These are phyloP conservation scores for Orchestia grillus DNA, from an alignment of 1,140 invertebrate genomes.

Conservation along the genomic window DNA sequence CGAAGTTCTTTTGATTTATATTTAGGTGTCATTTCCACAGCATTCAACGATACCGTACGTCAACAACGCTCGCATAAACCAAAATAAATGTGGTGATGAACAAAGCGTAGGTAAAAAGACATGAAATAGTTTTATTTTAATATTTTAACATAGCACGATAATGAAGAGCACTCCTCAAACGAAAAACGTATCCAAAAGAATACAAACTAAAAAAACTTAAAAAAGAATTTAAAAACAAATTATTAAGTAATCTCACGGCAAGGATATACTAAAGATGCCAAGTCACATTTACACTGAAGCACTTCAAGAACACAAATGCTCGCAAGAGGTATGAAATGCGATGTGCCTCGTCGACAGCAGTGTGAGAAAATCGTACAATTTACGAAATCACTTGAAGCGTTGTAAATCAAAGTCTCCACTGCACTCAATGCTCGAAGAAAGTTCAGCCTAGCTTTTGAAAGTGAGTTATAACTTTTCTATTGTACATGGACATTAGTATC, in stretches of 20 bases:
- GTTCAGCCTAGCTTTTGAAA: background rate
- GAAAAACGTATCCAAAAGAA: background rate
- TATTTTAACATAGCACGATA: background rate
- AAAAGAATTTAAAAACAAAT: background rate
- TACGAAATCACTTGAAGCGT: background rate
- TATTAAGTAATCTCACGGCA: background rate
- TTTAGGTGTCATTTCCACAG: background rate
- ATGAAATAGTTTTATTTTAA: background rate
- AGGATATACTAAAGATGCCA: background rate
- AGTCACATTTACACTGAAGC: background rate
- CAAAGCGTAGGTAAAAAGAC: background rate
- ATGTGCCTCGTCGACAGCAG: background rate
- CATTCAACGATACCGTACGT: no score
- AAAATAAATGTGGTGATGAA: background rate
- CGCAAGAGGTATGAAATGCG: background rate
- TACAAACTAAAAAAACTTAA: background rate
- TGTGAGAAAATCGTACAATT: background rate
- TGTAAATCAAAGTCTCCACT: background rate
- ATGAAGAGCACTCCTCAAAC: background rate
- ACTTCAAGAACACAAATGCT: background rate
- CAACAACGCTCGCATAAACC: background rate
- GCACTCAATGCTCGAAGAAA: background rate
- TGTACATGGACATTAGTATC: background rate
- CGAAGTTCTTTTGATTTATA: background rate
- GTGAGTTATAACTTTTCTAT: background rate